These are phyloP conservation scores for Stenichneumon culpator DNA, from an alignment of 2,888 invertebrate species.

Conservation along the genomic window DNA sequence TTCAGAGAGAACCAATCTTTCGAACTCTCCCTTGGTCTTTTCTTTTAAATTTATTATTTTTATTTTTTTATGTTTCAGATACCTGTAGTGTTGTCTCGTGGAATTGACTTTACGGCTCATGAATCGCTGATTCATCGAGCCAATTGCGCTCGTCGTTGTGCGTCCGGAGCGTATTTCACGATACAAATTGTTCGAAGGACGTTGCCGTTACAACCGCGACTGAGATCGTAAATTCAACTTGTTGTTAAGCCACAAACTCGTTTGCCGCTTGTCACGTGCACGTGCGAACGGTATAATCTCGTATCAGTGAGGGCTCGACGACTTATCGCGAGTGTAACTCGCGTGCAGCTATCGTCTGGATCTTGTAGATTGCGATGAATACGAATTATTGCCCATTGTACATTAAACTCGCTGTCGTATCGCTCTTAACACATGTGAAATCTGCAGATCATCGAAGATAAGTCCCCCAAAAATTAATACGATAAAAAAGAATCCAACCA, in stretches of 20 bases:
- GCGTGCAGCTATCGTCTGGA: not conserved
- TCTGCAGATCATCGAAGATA: not conserved
- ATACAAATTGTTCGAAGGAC: not conserved
- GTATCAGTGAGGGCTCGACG: constrained; percentile 9
- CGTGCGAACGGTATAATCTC: constrained; percentile 16
- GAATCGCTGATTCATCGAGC: not conserved
- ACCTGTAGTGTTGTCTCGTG: not conserved
- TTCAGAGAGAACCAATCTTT: not conserved
- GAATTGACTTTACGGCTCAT: not conserved
- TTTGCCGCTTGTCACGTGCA: constrained; percentile 5
- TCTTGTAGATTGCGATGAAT: not conserved
- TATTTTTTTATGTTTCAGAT: not conserved
- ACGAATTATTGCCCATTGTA: not conserved
- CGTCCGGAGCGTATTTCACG: not conserved
- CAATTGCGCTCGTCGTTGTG: not conserved
- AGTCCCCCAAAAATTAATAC: not conserved
- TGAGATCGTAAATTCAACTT: constrained; percentile 7
- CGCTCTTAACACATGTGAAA: not conserved
- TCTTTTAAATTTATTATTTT: not conserved
- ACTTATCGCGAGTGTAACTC: constrained; percentile 22
- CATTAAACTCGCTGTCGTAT: not conserved
- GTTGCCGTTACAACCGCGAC: not conserved
- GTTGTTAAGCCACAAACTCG: constrained; percentile 1
- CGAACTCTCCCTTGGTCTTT: not conserved
- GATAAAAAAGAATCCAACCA: not conserved